Base-by-base conservation (phyloP, 2,797 vertebrate genomes). In the Acanthurus lineatus region DNA sequence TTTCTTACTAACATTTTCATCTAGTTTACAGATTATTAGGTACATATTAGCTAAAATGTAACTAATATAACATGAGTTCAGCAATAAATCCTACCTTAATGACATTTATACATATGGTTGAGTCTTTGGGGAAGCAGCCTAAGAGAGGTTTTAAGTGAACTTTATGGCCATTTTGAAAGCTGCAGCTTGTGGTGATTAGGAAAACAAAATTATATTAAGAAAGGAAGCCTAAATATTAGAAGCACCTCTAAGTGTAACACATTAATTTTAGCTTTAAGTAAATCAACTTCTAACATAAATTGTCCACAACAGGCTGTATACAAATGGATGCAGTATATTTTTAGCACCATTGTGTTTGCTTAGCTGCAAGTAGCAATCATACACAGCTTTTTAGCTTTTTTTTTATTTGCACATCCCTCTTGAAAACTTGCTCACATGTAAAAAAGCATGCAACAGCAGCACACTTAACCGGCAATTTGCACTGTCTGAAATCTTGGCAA, bases 401-500 rank as follows among this genome's bases (percentile, higher is more conserved):
- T 3, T 44, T 17, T 6, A 12, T 32, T 79, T 56, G 9, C 58
- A 60, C 68, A 78, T 62, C 2, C 1, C 35, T 14, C 48, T 9
- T 81, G 58, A 20, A 60, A 74, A 72, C 40, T n/a, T 74, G 32
- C 69, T 89, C n/a, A 58, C 48, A 62, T 73, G 63, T 11, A 40
- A 10, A 56, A 65, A 69, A 67, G 15, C 54, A 60, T 32, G 58
- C 52, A 32, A 61, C 52, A 84, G 35, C 63, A 56, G 63, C 67
- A 82, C 5, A 65, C 25, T 56, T 44, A 54, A 62, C n/a, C 19
- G 35, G 28, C 63, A 62, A 61, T 77, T 45, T 67, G 14, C 20
- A 25, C 48, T 28, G 25, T 73, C 73, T 78, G 51, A 85, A 16
- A 61, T 64, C 75, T 63, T 25, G 75, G 57, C 44, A 73, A 65